Base-by-base conservation (phyloP, 2,113 vertebrate species). In the Centrocercus urophasianus region DNA sequence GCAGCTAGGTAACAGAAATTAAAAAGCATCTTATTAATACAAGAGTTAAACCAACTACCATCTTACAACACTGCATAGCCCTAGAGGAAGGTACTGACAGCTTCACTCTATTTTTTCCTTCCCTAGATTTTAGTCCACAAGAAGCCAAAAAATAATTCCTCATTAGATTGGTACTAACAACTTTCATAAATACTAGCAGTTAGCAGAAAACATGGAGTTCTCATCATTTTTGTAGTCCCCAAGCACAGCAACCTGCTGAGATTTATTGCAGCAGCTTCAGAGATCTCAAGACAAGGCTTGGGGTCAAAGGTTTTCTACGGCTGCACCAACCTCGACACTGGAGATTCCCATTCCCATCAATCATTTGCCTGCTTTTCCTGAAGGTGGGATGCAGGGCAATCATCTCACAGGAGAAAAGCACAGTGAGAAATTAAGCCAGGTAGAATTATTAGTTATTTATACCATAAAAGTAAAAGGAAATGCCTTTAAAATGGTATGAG, bases 401-500 rank as follows among this genome's bases (percentile, higher is more conserved):
- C 40, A 45, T 25, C 34, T 89, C 63, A 72, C 28, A 71, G 32
- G 25, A 56, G 17, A 67, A 21, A 64, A 20, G 27, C 6, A 83
- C 19, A 84, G 22, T 3, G 8, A 17, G 67, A 69, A 63, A 86
- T 63, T 5, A 12, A 86, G 32, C 18, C 61, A 32, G 54, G 32
- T 15, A 78, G 4, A 59, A 21, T 5, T 75, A 42, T 32, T 60
- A 48, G 8, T 6, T 74, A 8, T 9, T 60, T 25, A 50, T 38
- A 70, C 16, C 50, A 48, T 18, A 50, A 28, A 28, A 64, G 27
- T 8, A 67, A 13, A 92, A 83, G 25, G 1, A 77, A 86, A 48
- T 36, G 3, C 6, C 64, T 83, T 19, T 15, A 40, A 42, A 9
- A 1, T 57, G 25, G 2, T 7, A 59, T 2, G 0, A 36, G 25